Conservation (phyloP, 2,113 vertebrate genomes). For the Alaudala cheleensis region DNA sequence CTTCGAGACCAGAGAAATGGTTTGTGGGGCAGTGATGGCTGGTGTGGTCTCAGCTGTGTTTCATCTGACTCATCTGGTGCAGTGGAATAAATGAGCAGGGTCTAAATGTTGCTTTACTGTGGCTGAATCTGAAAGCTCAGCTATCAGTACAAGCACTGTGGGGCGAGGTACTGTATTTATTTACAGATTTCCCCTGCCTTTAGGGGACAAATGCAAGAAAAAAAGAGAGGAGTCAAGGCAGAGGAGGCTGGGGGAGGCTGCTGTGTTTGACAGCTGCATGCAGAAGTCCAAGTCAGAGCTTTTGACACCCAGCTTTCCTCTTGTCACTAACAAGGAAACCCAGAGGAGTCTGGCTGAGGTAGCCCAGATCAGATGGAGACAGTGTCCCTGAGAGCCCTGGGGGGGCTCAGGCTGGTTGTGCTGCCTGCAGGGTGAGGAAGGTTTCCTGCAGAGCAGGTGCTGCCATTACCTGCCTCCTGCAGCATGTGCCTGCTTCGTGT, state of each 20-base stretch:
- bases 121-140: constrained; percentile 3
- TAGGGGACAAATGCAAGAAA: neutral
- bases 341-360: neutral
- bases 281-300: neutral
- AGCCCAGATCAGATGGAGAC: neutral
- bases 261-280: neutral
- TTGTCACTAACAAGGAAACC: neutral
- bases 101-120: constrained; percentile 12
- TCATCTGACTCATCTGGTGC: constrained; percentile 42
- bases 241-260: neutral
- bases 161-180: neutral
- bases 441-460: neutral
- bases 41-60: constrained; percentile 45
- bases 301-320: neutral
- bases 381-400: neutral
- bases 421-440: neutral
- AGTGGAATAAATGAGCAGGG: constrained; percentile 39
- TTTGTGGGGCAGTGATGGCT: neutral
- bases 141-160: neutral
- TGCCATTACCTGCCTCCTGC: neutral
- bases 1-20: neutral
- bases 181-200: neutral
- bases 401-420: neutral
- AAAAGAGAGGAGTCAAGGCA: neutral
- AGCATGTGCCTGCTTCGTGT: neutral